phyloP scores from a whole-genome alignment of 2,888 invertebrate genomes.

The Plemyria rubiginata region DNA sequence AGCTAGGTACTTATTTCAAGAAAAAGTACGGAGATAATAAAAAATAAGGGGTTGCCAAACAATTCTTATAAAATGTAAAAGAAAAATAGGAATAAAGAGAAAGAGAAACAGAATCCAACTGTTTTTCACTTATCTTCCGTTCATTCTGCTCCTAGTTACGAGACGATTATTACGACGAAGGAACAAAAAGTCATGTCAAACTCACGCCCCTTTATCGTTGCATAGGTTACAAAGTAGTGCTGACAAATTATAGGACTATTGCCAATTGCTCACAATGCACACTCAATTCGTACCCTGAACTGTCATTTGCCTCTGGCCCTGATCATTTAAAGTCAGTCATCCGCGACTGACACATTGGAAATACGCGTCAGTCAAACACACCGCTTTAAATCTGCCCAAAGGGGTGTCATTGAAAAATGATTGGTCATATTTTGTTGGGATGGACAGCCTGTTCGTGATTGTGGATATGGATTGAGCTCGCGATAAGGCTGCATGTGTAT shows the following conservation, averaged over 20 bases:
- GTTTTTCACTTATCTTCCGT: no score
- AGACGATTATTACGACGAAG: no score
- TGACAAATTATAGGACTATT: slow-evolving; percentile 14
- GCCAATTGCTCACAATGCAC: slow-evolving; percentile 18
- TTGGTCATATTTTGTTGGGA: slow-evolving; percentile 51
- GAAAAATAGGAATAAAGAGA: no score
- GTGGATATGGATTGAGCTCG: slow-evolving; percentile 15
- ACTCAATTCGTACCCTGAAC: slow-evolving; percentile 29
- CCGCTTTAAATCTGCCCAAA: slow-evolving; percentile 62
- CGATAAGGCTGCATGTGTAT: slow-evolving; percentile 1
- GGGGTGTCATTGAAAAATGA: slow-evolving; percentile 71
- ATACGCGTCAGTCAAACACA: slow-evolving; percentile 62
- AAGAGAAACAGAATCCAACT: no score
- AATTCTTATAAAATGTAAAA: no score
- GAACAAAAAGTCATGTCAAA: neutral
- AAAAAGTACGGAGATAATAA: no score
- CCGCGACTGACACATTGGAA: slow-evolving; percentile 71
- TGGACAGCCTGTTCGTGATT: slow-evolving; percentile 23
- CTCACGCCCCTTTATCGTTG: neutral
- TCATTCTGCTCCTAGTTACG: no score
- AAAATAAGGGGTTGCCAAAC: no score
- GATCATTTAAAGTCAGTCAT: slow-evolving; percentile 63
- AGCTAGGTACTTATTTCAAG: no score
- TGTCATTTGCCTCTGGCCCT: slow-evolving; percentile 52
- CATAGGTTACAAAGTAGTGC: slow-evolving; percentile 6